Base-by-base conservation (phyloP, 2,888 invertebrate species). In the Arctia plantaginis region DNA sequence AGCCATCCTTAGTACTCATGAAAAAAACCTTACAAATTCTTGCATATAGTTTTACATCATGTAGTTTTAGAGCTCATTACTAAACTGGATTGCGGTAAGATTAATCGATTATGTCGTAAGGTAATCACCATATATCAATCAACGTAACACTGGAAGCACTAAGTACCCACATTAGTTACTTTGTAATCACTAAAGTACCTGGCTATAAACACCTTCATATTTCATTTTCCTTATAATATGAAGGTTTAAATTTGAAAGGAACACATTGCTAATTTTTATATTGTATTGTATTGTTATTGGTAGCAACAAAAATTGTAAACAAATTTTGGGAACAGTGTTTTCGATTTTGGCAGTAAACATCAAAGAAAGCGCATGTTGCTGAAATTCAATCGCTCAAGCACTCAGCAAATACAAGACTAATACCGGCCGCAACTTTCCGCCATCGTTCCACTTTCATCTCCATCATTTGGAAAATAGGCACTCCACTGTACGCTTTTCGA, bases 91-190 rank as follows among this genome's bases (percentile, higher is more conserved):
- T 64, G 73, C 67, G 18, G 13, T 64, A 35, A 47, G 33, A 62
- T 55, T 69, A 55, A 69, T 69, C 55, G 69, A 35, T 68, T 68
- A 68, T 59, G 27, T 33, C 33, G 47, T 27, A 64, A 73, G 73
- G 47, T 72, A 73, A 68, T 66, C 30, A 72, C 59, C 72, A 59
- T 66, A 72, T 72, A 59, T 72, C 70, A 66, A 66, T 72, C 66
- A 72, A 55, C 39, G 47, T 55, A 39, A 72, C 69, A 66, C 66
- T 59, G 13, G 71, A 51, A 51, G 66, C 66, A 59, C 66, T 72
- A 41, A 51, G 39, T 66, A n/a, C 35, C 4, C 71, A 27, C 64
- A 51, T 66, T 71, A 47, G 47, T 65, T 71, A 71, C n/a, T 66
- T 35, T 47, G 35, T 66, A 71, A 27, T 71, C 41, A 65, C n/a